These are phyloP conservation scores for Achroia grisella DNA, from an alignment of 1,140 invertebrate genomes.

Conservation along the genomic window DNA sequence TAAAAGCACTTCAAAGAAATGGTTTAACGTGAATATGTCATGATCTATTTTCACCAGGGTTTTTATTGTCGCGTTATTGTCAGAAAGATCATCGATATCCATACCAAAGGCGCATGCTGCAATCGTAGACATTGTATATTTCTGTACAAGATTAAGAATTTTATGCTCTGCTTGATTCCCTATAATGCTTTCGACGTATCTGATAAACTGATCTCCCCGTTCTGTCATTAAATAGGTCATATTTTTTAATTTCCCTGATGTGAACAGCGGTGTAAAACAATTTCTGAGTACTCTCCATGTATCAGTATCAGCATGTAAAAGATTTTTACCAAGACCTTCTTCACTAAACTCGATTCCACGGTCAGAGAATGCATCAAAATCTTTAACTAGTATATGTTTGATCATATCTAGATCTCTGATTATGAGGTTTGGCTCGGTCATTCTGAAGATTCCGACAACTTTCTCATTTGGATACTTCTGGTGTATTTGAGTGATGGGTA, in stretches of 20 bases:
- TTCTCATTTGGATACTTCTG: constrained; percentile 33
- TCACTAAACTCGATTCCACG: constrained; percentile 62
- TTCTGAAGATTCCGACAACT: constrained; percentile 41
- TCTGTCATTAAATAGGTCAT: constrained; percentile 64
- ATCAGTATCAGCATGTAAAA: constrained; percentile 63
- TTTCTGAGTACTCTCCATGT: constrained; percentile 74
- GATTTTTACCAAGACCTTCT: constrained; percentile 65
- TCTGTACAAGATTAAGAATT: constrained; percentile 50
- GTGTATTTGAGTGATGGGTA: constrained; percentile 24
- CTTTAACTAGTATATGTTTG: constrained; percentile 76
- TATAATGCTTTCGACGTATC: constrained; percentile 21
- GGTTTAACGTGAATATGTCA: constrained; percentile 12
- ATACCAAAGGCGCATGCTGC: constrained; percentile 74
- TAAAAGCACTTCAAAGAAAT: constrained; percentile 25
- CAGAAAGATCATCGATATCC: constrained; percentile 30
- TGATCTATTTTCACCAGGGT: constrained; percentile 16
- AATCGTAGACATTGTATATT: constrained; percentile 66
- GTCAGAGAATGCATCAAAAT: constrained; percentile 73
- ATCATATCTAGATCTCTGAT: constrained; percentile 76
- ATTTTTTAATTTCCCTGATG: constrained; percentile 75
- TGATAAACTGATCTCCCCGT: constrained; percentile 39
- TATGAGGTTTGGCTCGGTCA: constrained; percentile 64
- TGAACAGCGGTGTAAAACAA: constrained; percentile 75
- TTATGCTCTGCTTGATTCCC: constrained; percentile 34
- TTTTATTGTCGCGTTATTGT: constrained; percentile 9